Evolutionary conservation across 2,797 vertebrate species (phyloP).

Genomic region (Leptodon cayanensis): DNA sequence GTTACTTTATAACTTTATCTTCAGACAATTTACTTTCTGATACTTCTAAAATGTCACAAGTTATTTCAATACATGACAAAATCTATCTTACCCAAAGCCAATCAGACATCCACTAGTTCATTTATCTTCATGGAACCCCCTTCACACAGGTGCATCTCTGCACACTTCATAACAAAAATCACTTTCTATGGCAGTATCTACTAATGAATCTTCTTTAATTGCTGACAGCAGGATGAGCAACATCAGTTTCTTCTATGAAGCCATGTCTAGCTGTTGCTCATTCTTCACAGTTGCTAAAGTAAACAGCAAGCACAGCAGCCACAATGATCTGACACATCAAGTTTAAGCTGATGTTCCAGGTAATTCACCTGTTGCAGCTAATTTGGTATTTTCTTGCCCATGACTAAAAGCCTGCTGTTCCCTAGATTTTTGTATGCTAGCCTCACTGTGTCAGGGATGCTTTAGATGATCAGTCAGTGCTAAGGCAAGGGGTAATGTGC

Average conservation of each 20-base stretch:
- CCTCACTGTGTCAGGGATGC: background rate
- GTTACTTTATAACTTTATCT: background rate
- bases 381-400: background rate
- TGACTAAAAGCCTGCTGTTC: background rate
- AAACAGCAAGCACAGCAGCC: background rate
- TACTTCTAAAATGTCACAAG: background rate
- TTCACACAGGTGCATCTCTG: background rate
- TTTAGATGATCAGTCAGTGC: background rate
- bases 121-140: slow-evolving; percentile 1
- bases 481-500: background rate
- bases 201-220: slow-evolving; percentile 34
- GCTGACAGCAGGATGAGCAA: background rate
- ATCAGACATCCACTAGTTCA: background rate
- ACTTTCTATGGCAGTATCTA: background rate
- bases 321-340: background rate
- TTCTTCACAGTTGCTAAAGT: background rate
- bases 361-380: background rate
- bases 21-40: background rate
- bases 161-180: background rate
- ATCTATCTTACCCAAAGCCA: background rate
- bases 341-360: background rate
- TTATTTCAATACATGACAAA: background rate
- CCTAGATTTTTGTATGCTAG: background rate
- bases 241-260: background rate
- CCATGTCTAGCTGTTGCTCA: background rate